Evolutionary conservation across 2,113 vertebrate genomes (phyloP).

Genomic region (Gavia stellata): DNA sequence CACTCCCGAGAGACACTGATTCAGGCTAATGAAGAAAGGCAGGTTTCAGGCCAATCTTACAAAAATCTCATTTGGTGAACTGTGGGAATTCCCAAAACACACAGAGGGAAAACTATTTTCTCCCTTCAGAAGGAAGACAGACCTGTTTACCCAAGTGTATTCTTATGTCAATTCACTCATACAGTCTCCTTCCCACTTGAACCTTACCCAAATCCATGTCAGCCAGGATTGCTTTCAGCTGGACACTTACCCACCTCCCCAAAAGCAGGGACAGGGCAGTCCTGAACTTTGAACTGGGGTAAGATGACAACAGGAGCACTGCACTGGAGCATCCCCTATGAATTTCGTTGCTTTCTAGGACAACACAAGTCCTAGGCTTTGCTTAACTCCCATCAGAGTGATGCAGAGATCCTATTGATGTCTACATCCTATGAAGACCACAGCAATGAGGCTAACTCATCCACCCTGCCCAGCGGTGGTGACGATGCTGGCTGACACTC

Average conservation of each 20-base stretch:
- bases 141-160: neutral
- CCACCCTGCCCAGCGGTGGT: too few relatives aligned
- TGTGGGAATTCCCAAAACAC: neutral
- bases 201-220: neutral
- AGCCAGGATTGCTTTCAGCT: neutral
- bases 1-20: neutral
- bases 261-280: neutral
- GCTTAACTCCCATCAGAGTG: neutral
- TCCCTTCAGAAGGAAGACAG: neutral
- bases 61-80: neutral
- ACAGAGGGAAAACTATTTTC: neutral
- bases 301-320: accelerated
- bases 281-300: neutral
- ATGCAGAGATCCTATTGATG: neutral
- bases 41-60: neutral
- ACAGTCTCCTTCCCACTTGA: neutral
- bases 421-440: neutral
- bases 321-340: neutral
- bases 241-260: neutral
- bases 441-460: neutral
- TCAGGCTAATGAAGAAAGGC: neutral
- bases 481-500: neutral
- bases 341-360: neutral
- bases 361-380: neutral
- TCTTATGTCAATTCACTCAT: neutral